Evolutionary conservation across 2,113 vertebrate genomes (phyloP), one percentile per base, ranked within the genome.

Genomic region (Struthio camelus): DNA sequence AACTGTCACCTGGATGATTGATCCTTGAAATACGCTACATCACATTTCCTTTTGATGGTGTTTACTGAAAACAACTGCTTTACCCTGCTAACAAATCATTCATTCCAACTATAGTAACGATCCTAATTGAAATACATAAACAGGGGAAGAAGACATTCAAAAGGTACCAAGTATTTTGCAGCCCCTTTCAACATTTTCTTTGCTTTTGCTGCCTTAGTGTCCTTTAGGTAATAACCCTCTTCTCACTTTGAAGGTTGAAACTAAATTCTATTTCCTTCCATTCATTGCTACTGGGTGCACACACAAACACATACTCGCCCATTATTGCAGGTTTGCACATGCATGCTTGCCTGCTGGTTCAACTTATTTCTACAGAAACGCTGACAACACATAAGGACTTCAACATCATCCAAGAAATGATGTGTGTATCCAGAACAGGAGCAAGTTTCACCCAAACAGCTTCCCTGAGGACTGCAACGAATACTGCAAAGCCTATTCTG

Each of bases 21-120:
- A 93, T 83, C 69, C 65, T 77, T 94, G 73, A 92, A 92, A 81
- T 86, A 75, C 4, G 17, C 53, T 72, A 54, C 65, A 90, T 88
- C 61, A 69, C 69, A 77, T 84, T 92, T 94, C 61, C 58, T 92
- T 94, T 84, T 84, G 94, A 94, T 71, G 61, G 54, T 69, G 48
- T 92, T 94, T 92, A 81, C 92, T 65, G 77, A 88, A 92, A 95
- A 87, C 80, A 94, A 96, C 73, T 90, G 69, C 65, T 84, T 90
- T 93, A n/a, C 46, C 38, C 42, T 78, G 77, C 30, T 79, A 92
- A 50, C 30, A 94, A 91, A 69, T 71, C 32, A 89, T 61, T 92
- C 6, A n/a, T 90, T 90, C 48, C 28, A 59, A 61, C 73, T 72
- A 84, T 3, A 92, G 50, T 27, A 89, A 93, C 28, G 61, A 76